Evolutionary conservation across 2,113 vertebrate genomes (phyloP).

Genomic region (Xenopus tropicalis): UCB_Xtro_10.0 CM004447.2:10444001-10444500

Average conservation of each 20-base stretch:
- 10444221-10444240: constrained; percentile 93
- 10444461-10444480: too few species aligned
- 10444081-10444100: constrained; percentile 95
- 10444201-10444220: constrained; percentile 99
- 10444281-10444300: too few species aligned
- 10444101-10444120: constrained; percentile 95
- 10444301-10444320: too few species aligned
- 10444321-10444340: too few species aligned
- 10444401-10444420: too few species aligned
- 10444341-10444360: too few species aligned
- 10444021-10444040: constrained; percentile 94
- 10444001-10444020: constrained; percentile 94
- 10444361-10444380: too few species aligned
- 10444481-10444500: too few species aligned
- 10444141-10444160: constrained; percentile 97
- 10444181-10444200: constrained; percentile 97
- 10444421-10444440: too few species aligned
- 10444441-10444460: too few species aligned
- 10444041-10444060: constrained; percentile 93
- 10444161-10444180: constrained; percentile 91
- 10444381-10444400: too few species aligned
- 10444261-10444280: too few species aligned
- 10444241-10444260: constrained; percentile 59
- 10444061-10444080: constrained; percentile 95
- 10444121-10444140: constrained; percentile 90